A percentile compares a stretch with the other conserved stretches of the same genome.
These are phyloP conservation scores for Thysanoteuthis rhombus DNA, from an alignment of 2,888 invertebrate species.

Conservation along the genomic window DNA sequence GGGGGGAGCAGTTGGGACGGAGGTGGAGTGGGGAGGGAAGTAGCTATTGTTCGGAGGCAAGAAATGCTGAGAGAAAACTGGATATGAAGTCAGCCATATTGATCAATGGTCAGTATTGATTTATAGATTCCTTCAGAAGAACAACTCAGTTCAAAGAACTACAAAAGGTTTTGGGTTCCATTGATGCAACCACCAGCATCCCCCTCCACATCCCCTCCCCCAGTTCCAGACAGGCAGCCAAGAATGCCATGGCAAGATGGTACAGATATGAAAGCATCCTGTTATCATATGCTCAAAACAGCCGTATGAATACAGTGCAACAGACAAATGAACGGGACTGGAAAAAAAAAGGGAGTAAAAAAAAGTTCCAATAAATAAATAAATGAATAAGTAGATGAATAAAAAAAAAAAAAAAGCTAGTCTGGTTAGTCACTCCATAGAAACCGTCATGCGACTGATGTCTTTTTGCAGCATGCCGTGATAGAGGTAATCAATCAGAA, in stretches of 20 bases:
- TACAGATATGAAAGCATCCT: not conserved
- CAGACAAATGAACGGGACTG: no score
- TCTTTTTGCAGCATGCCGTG: no score
- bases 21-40: not conserved
- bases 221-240: not conserved
- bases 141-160: not conserved
- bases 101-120: not conserved
- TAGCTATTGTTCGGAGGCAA: not conserved
- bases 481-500: no score
- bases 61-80: not conserved
- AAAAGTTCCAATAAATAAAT: no score
- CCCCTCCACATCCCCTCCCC: not conserved
- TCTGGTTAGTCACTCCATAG: no score
- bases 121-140: conserved; percentile 16
- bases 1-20: no score
- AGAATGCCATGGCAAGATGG: not conserved
- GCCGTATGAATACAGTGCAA: not conserved
- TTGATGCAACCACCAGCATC: not conserved
- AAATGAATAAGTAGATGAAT: no score
- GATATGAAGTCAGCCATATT: not conserved
- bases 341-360: no score
- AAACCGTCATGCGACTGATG: no score
- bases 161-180: not conserved
- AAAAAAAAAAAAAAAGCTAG: no score
- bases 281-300: not conserved